Conservation (phyloP, 2,113 vertebrate species). For the Paramormyrops kingsleyae region DNA sequence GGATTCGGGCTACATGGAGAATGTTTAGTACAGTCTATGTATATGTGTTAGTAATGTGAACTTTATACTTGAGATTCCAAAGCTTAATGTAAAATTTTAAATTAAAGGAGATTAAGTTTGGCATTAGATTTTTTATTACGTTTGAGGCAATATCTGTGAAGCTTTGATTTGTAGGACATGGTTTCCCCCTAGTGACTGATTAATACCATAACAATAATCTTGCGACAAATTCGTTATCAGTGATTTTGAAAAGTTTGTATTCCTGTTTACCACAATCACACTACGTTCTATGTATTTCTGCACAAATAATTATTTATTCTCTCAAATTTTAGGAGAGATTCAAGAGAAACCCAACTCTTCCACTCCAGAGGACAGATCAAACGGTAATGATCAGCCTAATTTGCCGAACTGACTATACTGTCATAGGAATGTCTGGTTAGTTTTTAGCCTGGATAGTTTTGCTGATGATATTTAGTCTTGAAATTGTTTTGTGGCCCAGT, state of each 20-base stretch:
- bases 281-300: neutral
- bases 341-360: conserved; percentile 49
- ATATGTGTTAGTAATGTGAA: neutral
- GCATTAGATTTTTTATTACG: neutral
- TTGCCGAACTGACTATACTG: neutral
- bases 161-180: neutral
- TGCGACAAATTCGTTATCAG: neutral
- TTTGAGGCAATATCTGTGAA: neutral
- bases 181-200: neutral
- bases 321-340: conserved; percentile 49
- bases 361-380: conserved; percentile 36
- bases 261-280: neutral
- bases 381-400: neutral
- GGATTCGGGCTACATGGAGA: neutral
- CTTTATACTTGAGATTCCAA: neutral
- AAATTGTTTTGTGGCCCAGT: neutral
- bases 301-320: neutral
- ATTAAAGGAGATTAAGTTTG: neutral
- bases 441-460: neutral
- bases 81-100: neutral
- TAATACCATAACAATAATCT: neutral
- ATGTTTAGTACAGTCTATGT: neutral
- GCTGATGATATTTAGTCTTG: neutral
- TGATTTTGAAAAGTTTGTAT: neutral
- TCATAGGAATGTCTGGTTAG: neutral